Base-by-base conservation (phyloP, 1,140 invertebrate species). In the Lepidostoma basale region DNA sequence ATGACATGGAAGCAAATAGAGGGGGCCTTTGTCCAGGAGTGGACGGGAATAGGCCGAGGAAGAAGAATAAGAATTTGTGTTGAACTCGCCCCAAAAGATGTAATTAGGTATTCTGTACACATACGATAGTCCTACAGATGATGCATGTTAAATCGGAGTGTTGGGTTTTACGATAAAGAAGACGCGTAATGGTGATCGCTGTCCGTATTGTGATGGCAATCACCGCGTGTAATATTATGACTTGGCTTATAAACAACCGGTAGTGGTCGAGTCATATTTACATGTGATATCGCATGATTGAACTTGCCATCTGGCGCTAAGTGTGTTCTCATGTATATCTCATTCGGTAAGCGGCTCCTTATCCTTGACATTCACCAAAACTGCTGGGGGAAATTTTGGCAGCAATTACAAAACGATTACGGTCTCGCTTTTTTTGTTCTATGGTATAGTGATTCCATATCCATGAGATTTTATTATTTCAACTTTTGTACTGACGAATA, bases 271-370 rank as follows among this genome's bases (percentile, higher is more conserved):
- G 8, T 56, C 52, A 56, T 56, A 56, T 56, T 56, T 56, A 33
- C 28, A 39, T 39, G 14, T 36, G 16, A 20, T 9, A 18, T 56
- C 52, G 20, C 52, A 22, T 56, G 30, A 33, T 56, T 56, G 16
- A 39, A 56, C 30, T 56, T 56, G 28, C 52, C 52, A 56, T 33
- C 52, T 56, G 52, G 52, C n/a, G n/a, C n/a, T n/a, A n/a, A n/a
- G n/a, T n/a, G n/a, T n/a, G n/a, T n/a, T n/a, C n/a, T n/a, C n/a
- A n/a, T n/a, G n/a, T 33, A 56, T 56, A 20, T 22, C 26, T 36
- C 52, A 2, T 22, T 22, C 16, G 20, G n/a, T 54, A 26, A 18
- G 52, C 18, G 36, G 5, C 10, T n/a, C 52, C 14, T 12, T 36
- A 56, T 56, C 52, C 52, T 56, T 56, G 52, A 36, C 52, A 56